Percentiles rank a stretch among this genome's conserved stretches.
phyloP scores from a whole-genome alignment of 2,113 vertebrate genomes.

The Cariama cristata region DNA sequence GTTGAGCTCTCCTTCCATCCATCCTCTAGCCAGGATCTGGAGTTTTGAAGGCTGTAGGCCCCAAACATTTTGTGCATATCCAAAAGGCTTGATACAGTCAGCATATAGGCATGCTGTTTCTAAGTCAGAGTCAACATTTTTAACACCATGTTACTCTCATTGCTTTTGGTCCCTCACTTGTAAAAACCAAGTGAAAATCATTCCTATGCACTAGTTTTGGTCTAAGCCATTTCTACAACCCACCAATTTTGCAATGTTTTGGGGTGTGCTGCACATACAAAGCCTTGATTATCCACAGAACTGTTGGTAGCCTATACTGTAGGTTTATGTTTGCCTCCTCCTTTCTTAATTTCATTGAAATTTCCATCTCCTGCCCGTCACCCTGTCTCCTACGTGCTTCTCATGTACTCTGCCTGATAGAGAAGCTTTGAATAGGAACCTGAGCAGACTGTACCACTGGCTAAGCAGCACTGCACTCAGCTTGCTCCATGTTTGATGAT shows the following conservation, averaged over 20 bases:
- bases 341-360: neutral
- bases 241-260: neutral
- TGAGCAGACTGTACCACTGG: neutral
- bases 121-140: neutral
- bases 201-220: neutral
- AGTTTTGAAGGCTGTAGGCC: neutral
- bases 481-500: neutral
- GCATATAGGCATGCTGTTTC: neutral
- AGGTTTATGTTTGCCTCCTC: neutral
- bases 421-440: neutral
- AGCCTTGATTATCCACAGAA: neutral
- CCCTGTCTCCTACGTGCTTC: neutral
- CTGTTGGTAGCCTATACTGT: neutral
- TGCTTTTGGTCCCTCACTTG: neutral
- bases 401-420: neutral
- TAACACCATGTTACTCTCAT: neutral
- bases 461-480: neutral
- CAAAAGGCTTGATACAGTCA: neutral
- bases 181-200: neutral
- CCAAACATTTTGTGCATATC: neutral
- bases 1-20: neutral
- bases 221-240: neutral
- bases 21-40: neutral
- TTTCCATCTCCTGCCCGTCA: neutral
- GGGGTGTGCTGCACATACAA: neutral